Percentiles rank a stretch among this genome's conserved stretches.
Conservation (phyloP, 2,888 invertebrate species). For the Coremacera marginata region DNA sequence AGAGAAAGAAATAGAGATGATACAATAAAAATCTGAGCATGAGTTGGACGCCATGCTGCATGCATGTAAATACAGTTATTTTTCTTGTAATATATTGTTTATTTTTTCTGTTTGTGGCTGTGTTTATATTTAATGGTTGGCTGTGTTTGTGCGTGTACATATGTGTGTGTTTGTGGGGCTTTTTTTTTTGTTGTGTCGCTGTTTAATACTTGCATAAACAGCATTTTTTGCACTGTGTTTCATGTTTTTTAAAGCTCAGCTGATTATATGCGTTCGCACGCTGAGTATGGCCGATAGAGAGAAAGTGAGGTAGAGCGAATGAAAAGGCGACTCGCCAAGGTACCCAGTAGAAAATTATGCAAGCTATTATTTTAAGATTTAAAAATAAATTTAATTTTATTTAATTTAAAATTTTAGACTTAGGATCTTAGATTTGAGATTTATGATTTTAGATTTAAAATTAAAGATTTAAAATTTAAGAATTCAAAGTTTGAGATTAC, state of each 20-base stretch:
- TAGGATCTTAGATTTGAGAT: too few species aligned
- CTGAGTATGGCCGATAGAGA: background rate
- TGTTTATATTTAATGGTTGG: background rate
- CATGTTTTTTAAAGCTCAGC: conserved; percentile 3
- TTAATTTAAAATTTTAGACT: background rate
- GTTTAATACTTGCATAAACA: conserved; percentile 12
- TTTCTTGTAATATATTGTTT: background rate
- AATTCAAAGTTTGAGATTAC: too few species aligned
- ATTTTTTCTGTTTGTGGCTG: too few species aligned
- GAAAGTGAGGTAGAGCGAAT: background rate
- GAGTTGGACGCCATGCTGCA: background rate
- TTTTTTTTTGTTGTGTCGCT: conserved; percentile 5
- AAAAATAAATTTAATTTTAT: background rate
- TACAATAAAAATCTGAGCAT: too few species aligned
- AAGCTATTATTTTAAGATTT: too few species aligned
- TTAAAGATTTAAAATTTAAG: too few species aligned
- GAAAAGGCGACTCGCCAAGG: background rate
- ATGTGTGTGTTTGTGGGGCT: background rate
- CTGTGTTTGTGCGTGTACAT: background rate
- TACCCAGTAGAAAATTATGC: background rate
- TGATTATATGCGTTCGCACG: background rate
- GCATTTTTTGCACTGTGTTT: conserved; percentile 4
- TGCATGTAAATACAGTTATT: conserved; percentile 15
- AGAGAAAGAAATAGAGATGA: too few species aligned
- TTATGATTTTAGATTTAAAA: too few species aligned